Base-by-base conservation (phyloP, 2,113 vertebrate species). In the Forbesichthys agassizii region DNA sequence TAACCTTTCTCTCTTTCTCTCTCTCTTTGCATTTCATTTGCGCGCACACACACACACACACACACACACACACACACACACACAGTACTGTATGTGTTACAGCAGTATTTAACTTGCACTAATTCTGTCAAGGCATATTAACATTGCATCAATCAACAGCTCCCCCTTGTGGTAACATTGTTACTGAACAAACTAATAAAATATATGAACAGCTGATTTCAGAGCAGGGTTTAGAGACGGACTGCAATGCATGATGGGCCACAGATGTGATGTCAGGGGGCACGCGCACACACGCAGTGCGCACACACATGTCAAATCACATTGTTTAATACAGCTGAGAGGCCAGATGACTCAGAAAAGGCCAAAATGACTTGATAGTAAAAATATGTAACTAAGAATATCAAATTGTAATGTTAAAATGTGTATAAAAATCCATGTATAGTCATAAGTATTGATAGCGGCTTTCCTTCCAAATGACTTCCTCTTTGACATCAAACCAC, bases 151-250 rank as follows among this genome's bases (percentile, higher is more conserved):
- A 71, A 67, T 59, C 73, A 79, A 74, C 49, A 78, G 33, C 68
- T 47, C 78, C 80, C 63, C 77, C 89, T 87, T 77, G 71, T 84
- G 87, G 77, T 27, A 0, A 73, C 59, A 1, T 0, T 52, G 52
- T 49, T 20, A 73, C 27, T 63, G 58, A 58, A 42, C 54, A 55
- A 46, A n/a, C 13, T 14, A 52, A 1, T 52, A 11, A 52, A 14
- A 12, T 7, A 11, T 11, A 14, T 54, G 52, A 20, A 57, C 55
- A 57, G 6, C 55, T 57, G 55, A 57, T 57, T 18, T 27, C 55
- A 18, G 52, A 54, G 46, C 18, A 7, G 52, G 13, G 5, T 54
- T 12, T 14, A 54, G 0, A 18, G 54, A 51, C 14, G 4, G 1
- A 51, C n/a, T 52, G 33, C 46, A 69, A 5, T 49, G 66, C 12